Evolutionary conservation across 2,888 invertebrate genomes (phyloP).

Genomic region (Lithosia quadra): DNA sequence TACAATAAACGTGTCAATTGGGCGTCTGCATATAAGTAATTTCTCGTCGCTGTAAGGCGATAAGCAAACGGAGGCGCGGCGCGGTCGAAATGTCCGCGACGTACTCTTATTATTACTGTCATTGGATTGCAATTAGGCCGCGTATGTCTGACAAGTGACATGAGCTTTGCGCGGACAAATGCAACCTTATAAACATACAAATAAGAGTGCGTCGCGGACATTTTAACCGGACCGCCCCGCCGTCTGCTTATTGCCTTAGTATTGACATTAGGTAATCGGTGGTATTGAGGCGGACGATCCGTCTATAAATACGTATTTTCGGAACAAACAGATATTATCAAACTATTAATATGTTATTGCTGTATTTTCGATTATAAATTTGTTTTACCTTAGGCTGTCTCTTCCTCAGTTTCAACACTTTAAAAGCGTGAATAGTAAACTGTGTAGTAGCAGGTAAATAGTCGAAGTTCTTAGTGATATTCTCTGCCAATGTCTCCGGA

Average conservation of each 20-base stretch:
- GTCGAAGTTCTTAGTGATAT: conserved; percentile 84
- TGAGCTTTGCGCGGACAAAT: too few species aligned
- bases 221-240: too few species aligned
- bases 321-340: not conserved
- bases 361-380: not conserved
- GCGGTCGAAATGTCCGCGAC: too few species aligned
- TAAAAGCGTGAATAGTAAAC: conserved; percentile 88
- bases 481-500: conserved; percentile 85
- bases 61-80: too few species aligned
- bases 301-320: not conserved
- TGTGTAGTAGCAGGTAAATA: conserved; percentile 79
- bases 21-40: not conserved
- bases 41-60: not conserved
- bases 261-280: too few species aligned
- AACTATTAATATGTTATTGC: too few species aligned
- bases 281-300: not conserved
- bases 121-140: too few species aligned
- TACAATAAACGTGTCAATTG: not conserved
- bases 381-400: conserved; percentile 68
- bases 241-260: too few species aligned
- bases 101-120: too few species aligned
- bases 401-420: conserved; percentile 85
- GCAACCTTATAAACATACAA: too few species aligned
- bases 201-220: too few species aligned
- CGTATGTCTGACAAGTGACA: too few species aligned